Evolutionary conservation across 1,140 invertebrate species (phyloP).

Genomic region (Papilio glaucus): DNA sequence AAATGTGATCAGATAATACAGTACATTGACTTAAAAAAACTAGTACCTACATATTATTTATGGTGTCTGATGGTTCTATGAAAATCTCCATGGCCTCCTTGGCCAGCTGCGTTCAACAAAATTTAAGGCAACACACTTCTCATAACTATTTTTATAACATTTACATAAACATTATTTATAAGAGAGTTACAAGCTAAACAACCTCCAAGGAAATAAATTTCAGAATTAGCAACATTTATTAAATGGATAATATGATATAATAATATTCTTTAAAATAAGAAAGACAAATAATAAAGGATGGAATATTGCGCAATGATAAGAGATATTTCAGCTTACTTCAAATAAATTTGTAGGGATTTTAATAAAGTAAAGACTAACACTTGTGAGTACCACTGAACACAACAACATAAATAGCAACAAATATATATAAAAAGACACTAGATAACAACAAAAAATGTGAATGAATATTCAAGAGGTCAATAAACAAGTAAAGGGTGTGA

Average conservation of each 20-base stretch:
- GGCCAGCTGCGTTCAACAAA: constrained; percentile 63
- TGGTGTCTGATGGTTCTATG: constrained; percentile 49
- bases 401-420: not conserved
- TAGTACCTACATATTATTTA: constrained; percentile 61
- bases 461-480: not conserved
- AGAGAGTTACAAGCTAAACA: not conserved
- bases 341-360: not conserved
- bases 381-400: not conserved
- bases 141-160: constrained; percentile 22
- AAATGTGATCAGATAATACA: constrained; percentile 8
- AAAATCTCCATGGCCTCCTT: constrained; percentile 50
- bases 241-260: too few relatives aligned
- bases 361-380: not conserved
- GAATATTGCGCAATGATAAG: not conserved
- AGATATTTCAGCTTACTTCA: not conserved
- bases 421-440: constrained; percentile 2
- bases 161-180: not conserved
- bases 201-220: not conserved
- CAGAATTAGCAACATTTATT: not conserved
- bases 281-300: not conserved
- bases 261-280: not conserved
- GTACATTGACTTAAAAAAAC: constrained; percentile 39
- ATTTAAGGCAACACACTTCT: constrained; percentile 55
- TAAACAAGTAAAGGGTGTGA: not conserved
- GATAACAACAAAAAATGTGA: constrained; percentile 6